Conservation (phyloP, 2,888 invertebrate genomes). For the Scaptodrosophila latifasciaeformis region DNA sequence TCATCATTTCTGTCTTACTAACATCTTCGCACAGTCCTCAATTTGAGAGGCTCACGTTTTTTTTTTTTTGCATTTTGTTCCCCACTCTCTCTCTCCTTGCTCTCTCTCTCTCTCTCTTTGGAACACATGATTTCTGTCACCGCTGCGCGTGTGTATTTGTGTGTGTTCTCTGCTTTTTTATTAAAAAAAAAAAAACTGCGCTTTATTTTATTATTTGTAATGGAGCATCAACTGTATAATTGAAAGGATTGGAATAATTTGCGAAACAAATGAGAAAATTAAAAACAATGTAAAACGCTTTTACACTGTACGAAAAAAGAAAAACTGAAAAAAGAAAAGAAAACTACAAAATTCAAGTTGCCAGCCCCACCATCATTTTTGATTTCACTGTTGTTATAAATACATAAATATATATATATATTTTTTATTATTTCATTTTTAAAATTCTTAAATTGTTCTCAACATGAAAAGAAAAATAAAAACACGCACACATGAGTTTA, state of each 20-base stretch:
- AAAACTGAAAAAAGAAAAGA: too few species aligned
- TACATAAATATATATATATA: slow-evolving; percentile 34
- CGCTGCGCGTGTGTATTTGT: neutral
- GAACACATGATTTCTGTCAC: too few species aligned
- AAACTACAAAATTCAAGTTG: slow-evolving; percentile 16
- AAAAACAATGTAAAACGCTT: slow-evolving; percentile 43
- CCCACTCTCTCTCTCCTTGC: neutral
- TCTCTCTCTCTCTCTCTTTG: too few species aligned
- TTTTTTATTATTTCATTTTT: slow-evolving; percentile 48
- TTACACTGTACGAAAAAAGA: slow-evolving; percentile 52
- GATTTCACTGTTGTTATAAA: neutral
- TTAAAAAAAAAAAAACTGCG: slow-evolving; percentile 12
- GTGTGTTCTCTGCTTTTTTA: neutral
- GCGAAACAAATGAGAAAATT: slow-evolving; percentile 10
- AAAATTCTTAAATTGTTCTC: slow-evolving; percentile 18
- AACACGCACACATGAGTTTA: slow-evolving; percentile 47
- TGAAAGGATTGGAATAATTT: too few species aligned
- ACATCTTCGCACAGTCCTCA: too few species aligned
- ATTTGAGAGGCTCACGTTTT: slow-evolving; percentile 37
- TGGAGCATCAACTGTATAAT: too few species aligned
- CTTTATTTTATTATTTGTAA: too few species aligned
- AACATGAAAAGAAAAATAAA: too few species aligned
- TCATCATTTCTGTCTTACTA: too few species aligned
- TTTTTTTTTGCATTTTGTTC: slow-evolving; percentile 30
- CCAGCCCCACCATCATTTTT: too few species aligned